These are phyloP conservation scores for Homarus americanus DNA, from an alignment of 1,140 invertebrate genomes.

Conservation along the genomic window DNA sequence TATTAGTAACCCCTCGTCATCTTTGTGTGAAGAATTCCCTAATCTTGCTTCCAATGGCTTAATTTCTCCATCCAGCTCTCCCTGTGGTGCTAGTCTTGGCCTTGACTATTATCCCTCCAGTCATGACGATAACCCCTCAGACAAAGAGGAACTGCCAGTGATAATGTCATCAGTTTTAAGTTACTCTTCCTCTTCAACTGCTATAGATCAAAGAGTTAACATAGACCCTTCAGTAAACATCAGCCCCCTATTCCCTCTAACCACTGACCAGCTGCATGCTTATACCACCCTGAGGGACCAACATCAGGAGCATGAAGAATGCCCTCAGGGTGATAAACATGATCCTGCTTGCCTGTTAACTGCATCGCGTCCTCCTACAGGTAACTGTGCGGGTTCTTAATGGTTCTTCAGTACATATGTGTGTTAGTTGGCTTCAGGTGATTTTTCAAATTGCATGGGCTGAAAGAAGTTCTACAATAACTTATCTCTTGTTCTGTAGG, in stretches of 20 bases:
- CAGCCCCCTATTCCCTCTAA: background rate
- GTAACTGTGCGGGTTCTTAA: slow-evolving; percentile 23
- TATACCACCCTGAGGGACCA: slow-evolving; percentile 25
- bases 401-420: no score
- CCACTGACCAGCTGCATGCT: slow-evolving; percentile 34
- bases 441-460: background rate
- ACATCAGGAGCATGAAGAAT: slow-evolving; percentile 32
- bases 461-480: background rate
- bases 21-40: background rate
- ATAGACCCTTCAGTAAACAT: no score
- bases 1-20: background rate
- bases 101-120: slow-evolving; percentile 49
- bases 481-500: background rate
- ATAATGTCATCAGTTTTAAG: background rate
- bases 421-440: no score
- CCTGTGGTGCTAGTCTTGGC: slow-evolving; percentile 31
- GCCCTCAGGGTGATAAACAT: slow-evolving; percentile 1
- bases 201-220: slow-evolving; percentile 11
- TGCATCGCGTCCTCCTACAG: slow-evolving; percentile 22
- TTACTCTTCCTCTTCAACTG: background rate
- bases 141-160: background rate
- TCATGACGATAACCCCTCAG: slow-evolving; percentile 16
- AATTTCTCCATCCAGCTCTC: background rate
- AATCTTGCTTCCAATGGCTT: background rate
- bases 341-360: background rate